A percentile compares a stretch with the other conserved stretches of the same genome.
These are phyloP conservation scores for Tyto alba DNA, from an alignment of 2,113 vertebrate genomes.

Conservation along the genomic window DNA sequence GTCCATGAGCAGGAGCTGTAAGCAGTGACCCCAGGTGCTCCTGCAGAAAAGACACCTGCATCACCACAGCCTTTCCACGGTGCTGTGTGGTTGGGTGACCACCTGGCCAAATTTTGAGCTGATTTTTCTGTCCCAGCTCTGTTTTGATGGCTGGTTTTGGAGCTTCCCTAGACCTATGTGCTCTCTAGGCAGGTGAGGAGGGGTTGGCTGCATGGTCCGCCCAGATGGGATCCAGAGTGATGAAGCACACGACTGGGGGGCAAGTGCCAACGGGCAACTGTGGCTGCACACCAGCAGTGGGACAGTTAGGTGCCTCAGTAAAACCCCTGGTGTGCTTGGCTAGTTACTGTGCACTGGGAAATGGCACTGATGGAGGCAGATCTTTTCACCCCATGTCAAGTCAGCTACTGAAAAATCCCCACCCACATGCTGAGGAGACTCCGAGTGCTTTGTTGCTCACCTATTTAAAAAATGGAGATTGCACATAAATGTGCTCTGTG, in stretches of 20 bases:
- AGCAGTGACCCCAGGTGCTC: not conserved
- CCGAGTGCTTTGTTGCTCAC: not conserved
- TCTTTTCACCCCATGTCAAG: not conserved
- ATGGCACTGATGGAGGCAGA: not conserved
- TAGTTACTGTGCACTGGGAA: rapidly evolving
- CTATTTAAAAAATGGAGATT: rapidly evolving
- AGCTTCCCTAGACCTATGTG: rapidly evolving
- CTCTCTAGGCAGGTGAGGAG: not conserved
- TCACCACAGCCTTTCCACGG: rapidly evolving
- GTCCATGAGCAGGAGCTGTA: not conserved
- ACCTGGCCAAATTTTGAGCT: not conserved
- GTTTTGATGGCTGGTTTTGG: not conserved
- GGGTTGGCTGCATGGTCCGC: not conserved
- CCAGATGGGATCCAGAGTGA: rapidly evolving
- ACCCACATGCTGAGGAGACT: rapidly evolving
- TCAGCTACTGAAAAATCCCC: not conserved
- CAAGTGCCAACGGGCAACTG: too few relatives aligned
- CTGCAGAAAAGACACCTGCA: not conserved
- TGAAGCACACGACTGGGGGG: not conserved
- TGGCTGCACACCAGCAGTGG: rapidly evolving
- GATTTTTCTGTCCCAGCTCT: not conserved
- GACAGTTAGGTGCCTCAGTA: not conserved
- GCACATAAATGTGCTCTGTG: rapidly evolving
- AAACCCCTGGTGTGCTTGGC: not conserved
- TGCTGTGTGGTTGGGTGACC: too few relatives aligned